Evolutionary conservation across 2,888 invertebrate species (phyloP), one percentile per base, ranked within the genome.

Genomic region (Thera britannica): DNA sequence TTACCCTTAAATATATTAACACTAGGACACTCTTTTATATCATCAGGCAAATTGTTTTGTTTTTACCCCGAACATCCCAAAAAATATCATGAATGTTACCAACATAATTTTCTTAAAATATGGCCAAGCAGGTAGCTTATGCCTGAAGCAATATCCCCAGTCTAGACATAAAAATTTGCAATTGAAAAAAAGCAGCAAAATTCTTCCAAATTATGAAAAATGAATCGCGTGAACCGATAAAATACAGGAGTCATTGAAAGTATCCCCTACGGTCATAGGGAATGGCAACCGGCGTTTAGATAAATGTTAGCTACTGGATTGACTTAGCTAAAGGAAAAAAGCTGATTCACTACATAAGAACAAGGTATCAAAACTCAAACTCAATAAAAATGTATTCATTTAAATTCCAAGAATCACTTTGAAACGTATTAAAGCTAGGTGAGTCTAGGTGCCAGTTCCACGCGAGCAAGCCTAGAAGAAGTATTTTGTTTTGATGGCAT

Each of bases 201-300:
- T 60, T 60, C 57, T 8, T 60, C 34, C 34, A 63, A 66, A 63
- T 66, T 65, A 62, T 52, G 66, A 66, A 58, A 70, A 66, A 23
- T 41, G 41, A 44, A 70, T 77, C 70, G 77, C 77, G 78, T 77
- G 79, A 76, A 71, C 68, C 68, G 75, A 73, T 77, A 75, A 80
- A 74, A 74, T 78, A 72, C 76, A 74, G 75, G 75, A 82, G 80
- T 77, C 79, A 79, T 83, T 81, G 74, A 79, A 77, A 77, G 79
- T 78, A 87, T 81, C 79, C 88, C 89, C 89, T 82, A 77, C 79
- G 88, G 90, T 76, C 81, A 85, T 80, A 67, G 72, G 68, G 76
- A 88, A 86, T 88, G 85, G 85, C 82, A 88, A 82, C 85, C 81
- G 70, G 76, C 83, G 81, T 84, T 90, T 89, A 85, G 76, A 77